Percentiles rank a stretch among this genome's conserved stretches.
Conservation (phyloP, 2,797 vertebrate genomes). For the Galago senegalensis region DNA sequence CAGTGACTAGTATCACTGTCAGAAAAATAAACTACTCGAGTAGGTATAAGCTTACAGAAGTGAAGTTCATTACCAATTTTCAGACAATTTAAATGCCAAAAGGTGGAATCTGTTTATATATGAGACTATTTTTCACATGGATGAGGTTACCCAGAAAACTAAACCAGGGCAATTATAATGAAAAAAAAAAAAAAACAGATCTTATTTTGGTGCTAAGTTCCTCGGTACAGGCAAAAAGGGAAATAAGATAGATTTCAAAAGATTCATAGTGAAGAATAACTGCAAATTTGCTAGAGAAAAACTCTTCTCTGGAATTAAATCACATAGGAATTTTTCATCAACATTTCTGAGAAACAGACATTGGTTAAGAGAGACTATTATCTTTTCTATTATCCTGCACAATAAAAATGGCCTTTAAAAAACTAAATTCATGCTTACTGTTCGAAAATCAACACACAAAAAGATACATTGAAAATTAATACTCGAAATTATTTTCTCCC, state of each 20-base stretch:
- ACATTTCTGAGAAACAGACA: slow-evolving; percentile 49
- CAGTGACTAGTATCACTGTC: background rate
- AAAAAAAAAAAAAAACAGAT: background rate
- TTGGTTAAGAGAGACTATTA: slow-evolving; percentile 26
- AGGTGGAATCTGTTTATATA: background rate
- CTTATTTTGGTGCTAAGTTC: slow-evolving; percentile 49
- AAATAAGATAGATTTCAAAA: background rate
- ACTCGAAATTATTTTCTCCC: background rate
- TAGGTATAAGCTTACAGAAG: background rate
- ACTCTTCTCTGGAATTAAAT: slow-evolving; percentile 67
- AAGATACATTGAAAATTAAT: slow-evolving; percentile 42
- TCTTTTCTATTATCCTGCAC: slow-evolving; percentile 1
- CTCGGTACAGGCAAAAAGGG: slow-evolving; percentile 31
- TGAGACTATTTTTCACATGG: background rate
- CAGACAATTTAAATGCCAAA: background rate
- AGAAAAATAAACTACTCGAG: background rate
- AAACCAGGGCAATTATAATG: slow-evolving; percentile 37
- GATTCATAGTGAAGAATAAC: slow-evolving; percentile 55
- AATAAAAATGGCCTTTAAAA: slow-evolving; percentile 61
- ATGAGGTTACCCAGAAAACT: slow-evolving; percentile 45
- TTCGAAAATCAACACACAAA: slow-evolving; percentile 35
- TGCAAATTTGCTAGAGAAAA: slow-evolving; percentile 50
- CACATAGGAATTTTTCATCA: slow-evolving; percentile 42
- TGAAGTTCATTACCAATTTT: background rate
- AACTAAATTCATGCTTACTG: slow-evolving; percentile 30